These are phyloP conservation scores for Hypselothyrea guttata DNA, from an alignment of 2,888 invertebrate species.

Conservation along the genomic window DNA sequence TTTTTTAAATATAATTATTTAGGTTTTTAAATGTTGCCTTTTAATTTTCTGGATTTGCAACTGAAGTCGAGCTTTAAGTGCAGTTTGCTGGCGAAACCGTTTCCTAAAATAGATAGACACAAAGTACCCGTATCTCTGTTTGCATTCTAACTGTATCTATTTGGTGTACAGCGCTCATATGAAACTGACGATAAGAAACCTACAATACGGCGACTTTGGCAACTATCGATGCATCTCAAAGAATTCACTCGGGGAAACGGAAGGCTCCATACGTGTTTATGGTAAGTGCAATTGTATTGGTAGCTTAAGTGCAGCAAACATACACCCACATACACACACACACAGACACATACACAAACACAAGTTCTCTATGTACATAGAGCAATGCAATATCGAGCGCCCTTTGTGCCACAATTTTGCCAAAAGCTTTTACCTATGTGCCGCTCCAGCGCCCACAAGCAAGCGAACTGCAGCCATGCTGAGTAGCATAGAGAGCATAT, in stretches of 20 bases:
- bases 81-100: not conserved
- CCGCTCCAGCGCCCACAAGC: constrained; percentile 52
- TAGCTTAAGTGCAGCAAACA: constrained; percentile 70
- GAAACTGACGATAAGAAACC: constrained; percentile 92
- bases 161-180: constrained; percentile 87
- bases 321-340: constrained; percentile 17
- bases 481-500: no score
- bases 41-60: no score
- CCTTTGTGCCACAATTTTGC: constrained; percentile 74
- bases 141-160: constrained; percentile 28
- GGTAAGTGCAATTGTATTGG: constrained; percentile 85
- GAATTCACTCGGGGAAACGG: constrained; percentile 96
- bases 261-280: constrained; percentile 95
- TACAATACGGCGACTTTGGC: constrained; percentile 92
- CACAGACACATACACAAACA: constrained; percentile 10
- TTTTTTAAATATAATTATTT: no score
- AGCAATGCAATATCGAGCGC: constrained; percentile 71
- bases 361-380: constrained; percentile 1
- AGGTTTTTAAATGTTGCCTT: no score
- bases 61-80: not conserved
- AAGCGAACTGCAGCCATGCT: no score
- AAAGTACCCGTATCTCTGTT: constrained; percentile 14
- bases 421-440: constrained; percentile 75
- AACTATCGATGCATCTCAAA: constrained; percentile 96
- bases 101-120: constrained; percentile 12